phyloP scores from a whole-genome alignment of 1,140 invertebrate species.

The Cotesia vestalis region DNA sequence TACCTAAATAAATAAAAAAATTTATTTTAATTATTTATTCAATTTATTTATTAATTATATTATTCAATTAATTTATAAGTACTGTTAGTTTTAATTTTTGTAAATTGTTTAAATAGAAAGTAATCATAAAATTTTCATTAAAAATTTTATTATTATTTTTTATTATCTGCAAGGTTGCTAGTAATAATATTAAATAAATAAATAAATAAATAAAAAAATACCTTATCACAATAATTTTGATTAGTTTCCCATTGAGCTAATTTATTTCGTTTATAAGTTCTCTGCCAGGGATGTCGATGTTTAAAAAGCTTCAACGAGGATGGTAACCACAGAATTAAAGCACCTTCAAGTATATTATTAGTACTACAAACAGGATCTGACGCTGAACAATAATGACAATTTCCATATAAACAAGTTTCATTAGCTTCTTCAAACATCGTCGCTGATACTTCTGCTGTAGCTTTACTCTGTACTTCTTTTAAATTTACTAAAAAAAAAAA shows the following conservation, averaged over 20 bases:
- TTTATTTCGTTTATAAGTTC: constrained; percentile 83
- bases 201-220: constrained; percentile 48
- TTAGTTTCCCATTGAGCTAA: constrained; percentile 83
- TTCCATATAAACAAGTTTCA: constrained; percentile 84
- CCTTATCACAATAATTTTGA: constrained; percentile 80
- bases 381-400: constrained; percentile 87
- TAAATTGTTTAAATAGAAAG: too few relatives aligned
- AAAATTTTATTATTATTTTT: background rate
- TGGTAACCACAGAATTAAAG: constrained; percentile 85
- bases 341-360: constrained; percentile 78
- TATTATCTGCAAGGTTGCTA: background rate
- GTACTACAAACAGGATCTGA: constrained; percentile 84
- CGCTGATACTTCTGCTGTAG: constrained; percentile 72
- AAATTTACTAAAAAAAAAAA: constrained; percentile 70
- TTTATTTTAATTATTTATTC: background rate
- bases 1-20: constrained; percentile 48
- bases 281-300: constrained; percentile 85
- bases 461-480: constrained; percentile 77
- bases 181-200: constrained; percentile 10
- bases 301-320: constrained; percentile 71
- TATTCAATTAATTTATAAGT: background rate
- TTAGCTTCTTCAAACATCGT: constrained; percentile 68
- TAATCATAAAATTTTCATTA: background rate
- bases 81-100: background rate
- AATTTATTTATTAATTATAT: background rate